A percentile compares a stretch with the other conserved stretches of the same genome.
phyloP scores from a whole-genome alignment of 2,113 vertebrate species.

The Elaphurus davidianus region DNA sequence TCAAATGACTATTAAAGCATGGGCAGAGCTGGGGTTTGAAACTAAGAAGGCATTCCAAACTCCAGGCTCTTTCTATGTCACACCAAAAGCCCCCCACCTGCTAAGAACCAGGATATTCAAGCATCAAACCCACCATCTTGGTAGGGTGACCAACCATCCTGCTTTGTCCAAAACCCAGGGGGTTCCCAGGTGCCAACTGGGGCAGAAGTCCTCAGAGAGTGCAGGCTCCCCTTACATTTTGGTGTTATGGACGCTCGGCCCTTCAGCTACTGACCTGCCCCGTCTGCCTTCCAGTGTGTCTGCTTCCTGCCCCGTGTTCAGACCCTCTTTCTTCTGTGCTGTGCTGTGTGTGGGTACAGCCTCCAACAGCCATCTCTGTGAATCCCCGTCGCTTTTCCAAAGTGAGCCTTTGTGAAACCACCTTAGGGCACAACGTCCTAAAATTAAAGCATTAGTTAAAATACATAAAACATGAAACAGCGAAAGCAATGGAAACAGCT shows the following conservation, averaged over 20 bases:
- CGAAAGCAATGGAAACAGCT: conserved; percentile 52
- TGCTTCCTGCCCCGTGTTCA: fast-evolving
- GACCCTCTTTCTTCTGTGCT: no score
- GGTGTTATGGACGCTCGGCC: not conserved
- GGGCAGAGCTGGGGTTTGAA: not conserved
- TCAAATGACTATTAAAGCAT: not conserved
- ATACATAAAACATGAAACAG: conserved; percentile 66
- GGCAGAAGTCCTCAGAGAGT: not conserved
- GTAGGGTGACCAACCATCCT: not conserved
- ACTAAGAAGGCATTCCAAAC: not conserved
- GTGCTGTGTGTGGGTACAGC: not conserved
- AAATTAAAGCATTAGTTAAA: conserved; percentile 74
- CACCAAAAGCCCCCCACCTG: not conserved
- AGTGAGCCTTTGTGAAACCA: not conserved
- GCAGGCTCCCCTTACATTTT: not conserved
- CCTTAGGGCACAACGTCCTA: conserved; percentile 12
- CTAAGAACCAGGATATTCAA: not conserved
- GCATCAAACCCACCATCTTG: not conserved
- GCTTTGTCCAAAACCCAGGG: not conserved
- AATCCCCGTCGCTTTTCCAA: not conserved
- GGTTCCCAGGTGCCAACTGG: not conserved
- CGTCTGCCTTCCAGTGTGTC: fast-evolving
- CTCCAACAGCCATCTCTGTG: fast-evolving
- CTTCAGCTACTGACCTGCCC: fast-evolving
- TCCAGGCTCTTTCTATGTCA: not conserved